Evolutionary conservation across 2,113 vertebrate genomes (phyloP), one percentile per base, ranked within the genome.

Genomic region (Hiodon tergisus): DNA sequence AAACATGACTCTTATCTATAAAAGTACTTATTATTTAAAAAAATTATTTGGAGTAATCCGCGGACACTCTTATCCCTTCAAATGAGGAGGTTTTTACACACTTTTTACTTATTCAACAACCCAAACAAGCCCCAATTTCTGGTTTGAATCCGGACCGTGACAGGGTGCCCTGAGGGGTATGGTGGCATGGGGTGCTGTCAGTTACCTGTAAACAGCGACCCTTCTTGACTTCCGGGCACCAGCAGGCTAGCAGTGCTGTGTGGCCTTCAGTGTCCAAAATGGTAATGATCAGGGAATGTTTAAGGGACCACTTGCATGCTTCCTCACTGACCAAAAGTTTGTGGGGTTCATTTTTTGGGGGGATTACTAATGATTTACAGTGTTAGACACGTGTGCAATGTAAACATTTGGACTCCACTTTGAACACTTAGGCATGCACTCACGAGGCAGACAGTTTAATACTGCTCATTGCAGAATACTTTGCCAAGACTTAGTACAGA

Each of bases 401-500:
- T 75, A 78, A 83, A 78, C 61, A 70, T 76, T 78, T 55, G 6
- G 81, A 61, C 76, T 67, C 55, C 73, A 5, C 71, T 68, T 76
- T 69, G 71, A 47, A 58, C 82, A 66, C 58, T 79, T 55, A 9
- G 76, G 59, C 3, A 31, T n/a, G 60, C 48, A 7, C 67, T 67
- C 0, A 79, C 78, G 50, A 73, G 72, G 55, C 16, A 47, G 73
- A 69, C 72, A 67, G 80, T 75, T 79, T 11, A 74, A 4, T 76
- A 52, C 71, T 72, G 83, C 83, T 76, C 70, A 9, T n/a, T 50
- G 70, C 46, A 78, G 63, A 55, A 11, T 53, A 31, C 69, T 57
- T 75, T 74, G 76, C 65, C 57, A 84, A 60, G 11, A 76, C 13
- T 81, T 83, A 69, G 48, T 65, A 66, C 58, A 1, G 76, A 72